phyloP scores from a whole-genome alignment of 2,797 vertebrate genomes.

The Parauchenoglanis ngamensis region DNA sequence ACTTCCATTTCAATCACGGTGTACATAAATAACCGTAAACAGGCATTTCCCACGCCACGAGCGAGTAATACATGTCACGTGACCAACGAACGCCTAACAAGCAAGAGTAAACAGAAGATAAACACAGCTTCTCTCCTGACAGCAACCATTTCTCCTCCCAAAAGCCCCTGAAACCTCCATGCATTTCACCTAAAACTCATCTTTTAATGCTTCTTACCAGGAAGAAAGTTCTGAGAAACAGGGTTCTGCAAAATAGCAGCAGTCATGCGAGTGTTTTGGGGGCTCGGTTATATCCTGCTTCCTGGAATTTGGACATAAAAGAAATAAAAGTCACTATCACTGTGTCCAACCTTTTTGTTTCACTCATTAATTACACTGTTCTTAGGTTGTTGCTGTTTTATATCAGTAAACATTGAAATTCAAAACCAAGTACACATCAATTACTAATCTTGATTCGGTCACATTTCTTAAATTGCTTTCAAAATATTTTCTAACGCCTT shows the following conservation, averaged over 20 bases:
- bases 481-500: too few relatives aligned
- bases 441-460: background rate
- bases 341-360: background rate
- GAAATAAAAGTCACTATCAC: conserved; percentile 13
- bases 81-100: background rate
- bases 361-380: background rate
- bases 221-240: background rate
- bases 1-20: background rate
- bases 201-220: background rate
- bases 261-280: conserved; percentile 32
- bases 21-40: background rate
- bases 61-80: background rate
- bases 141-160: too few relatives aligned
- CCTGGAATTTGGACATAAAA: conserved; percentile 9
- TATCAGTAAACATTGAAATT: too few relatives aligned
- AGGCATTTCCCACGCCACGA: background rate
- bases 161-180: too few relatives aligned
- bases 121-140: background rate
- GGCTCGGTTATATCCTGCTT: conserved; percentile 11
- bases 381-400: background rate
- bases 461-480: too few relatives aligned
- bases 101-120: background rate
- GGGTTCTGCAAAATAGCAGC: background rate
- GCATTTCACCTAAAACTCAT: background rate
- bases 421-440: too few relatives aligned